Evolutionary conservation across 1,140 invertebrate genomes (phyloP).

Genomic region (Xylocopa sonorina): DNA sequence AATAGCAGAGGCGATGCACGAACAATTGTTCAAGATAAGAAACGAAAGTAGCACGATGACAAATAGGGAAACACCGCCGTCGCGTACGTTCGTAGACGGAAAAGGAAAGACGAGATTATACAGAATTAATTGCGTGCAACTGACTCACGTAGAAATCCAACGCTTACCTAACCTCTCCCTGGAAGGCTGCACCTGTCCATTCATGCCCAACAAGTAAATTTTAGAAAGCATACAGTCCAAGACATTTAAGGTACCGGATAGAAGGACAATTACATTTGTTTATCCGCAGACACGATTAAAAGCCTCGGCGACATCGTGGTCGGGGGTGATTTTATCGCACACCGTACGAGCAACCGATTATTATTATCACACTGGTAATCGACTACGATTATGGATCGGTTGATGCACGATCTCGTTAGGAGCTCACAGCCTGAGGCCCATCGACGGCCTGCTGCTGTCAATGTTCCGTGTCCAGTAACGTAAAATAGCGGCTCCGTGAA

Average conservation of each 20-base stretch:
- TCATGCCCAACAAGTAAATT: constrained; percentile 66
- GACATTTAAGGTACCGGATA: constrained; percentile 19
- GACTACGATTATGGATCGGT: constrained; percentile 35
- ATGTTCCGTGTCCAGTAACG: background rate
- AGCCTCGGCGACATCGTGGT: background rate
- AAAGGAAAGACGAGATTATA: background rate
- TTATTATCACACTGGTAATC: constrained; percentile 15
- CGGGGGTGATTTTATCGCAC: background rate
- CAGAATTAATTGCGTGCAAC: too few relatives aligned
- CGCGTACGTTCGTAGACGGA: background rate
- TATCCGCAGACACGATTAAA: background rate
- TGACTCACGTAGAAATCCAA: background rate
- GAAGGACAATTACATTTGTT: constrained; percentile 32
- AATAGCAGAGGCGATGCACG: too few relatives aligned
- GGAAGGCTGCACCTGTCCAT: constrained; percentile 76
- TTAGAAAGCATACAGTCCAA: constrained; percentile 29
- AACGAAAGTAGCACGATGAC: background rate
- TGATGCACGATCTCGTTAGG: constrained; percentile 16
- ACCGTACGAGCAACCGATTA: background rate
- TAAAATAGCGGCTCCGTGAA: constrained; percentile 5
- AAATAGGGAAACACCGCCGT: background rate
- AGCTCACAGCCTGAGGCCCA: background rate
- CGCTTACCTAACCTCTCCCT: constrained; percentile 78
- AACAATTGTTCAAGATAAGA: background rate
- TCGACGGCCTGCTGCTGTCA: background rate